These are phyloP conservation scores for Catocala fraxini DNA, from an alignment of 2,888 invertebrate genomes.

Conservation along the genomic window DNA sequence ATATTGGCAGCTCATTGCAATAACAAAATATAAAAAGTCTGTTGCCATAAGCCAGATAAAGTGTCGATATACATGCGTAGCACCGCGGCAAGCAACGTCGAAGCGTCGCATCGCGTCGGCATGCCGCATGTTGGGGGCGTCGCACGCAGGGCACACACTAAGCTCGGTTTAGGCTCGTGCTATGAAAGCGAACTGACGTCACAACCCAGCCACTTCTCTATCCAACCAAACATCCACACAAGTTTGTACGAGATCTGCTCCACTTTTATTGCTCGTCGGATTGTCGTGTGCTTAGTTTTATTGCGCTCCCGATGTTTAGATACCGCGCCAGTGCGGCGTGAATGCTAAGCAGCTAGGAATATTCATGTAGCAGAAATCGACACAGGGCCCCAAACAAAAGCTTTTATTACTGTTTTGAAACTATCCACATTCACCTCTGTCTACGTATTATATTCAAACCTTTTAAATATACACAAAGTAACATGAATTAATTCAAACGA, in stretches of 20 bases:
- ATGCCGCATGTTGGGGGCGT: conserved; percentile 35
- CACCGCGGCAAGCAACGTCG: conserved; percentile 40
- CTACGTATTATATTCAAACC: conserved; percentile 40
- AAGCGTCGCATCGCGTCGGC: conserved; percentile 28
- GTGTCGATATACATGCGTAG: conserved; percentile 33
- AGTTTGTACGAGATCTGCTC: conserved; percentile 62
- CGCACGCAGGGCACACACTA: conserved; percentile 47
- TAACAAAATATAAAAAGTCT: background rate
- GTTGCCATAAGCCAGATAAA: background rate
- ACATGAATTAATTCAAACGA: conserved; percentile 52
- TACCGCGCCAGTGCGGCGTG: conserved; percentile 61
- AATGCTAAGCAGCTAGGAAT: conserved; percentile 75
- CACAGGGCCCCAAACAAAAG: conserved; percentile 50
- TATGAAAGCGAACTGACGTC: conserved; percentile 83
- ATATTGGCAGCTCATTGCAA: background rate
- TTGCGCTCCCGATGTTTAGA: conserved; percentile 78
- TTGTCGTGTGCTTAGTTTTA: conserved; percentile 85
- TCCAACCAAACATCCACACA: conserved; percentile 53
- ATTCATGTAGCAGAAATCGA: conserved; percentile 78
- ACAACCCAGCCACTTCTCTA: conserved; percentile 45
- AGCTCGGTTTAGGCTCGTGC: conserved; percentile 79
- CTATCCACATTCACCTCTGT: conserved; percentile 47
- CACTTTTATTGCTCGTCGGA: conserved; percentile 79
- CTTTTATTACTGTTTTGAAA: conserved; percentile 69
- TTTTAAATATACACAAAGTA: conserved; percentile 39